Evolutionary conservation across 2,797 vertebrate genomes (phyloP).

Genomic region (Enteromius paludinosus): DNA sequence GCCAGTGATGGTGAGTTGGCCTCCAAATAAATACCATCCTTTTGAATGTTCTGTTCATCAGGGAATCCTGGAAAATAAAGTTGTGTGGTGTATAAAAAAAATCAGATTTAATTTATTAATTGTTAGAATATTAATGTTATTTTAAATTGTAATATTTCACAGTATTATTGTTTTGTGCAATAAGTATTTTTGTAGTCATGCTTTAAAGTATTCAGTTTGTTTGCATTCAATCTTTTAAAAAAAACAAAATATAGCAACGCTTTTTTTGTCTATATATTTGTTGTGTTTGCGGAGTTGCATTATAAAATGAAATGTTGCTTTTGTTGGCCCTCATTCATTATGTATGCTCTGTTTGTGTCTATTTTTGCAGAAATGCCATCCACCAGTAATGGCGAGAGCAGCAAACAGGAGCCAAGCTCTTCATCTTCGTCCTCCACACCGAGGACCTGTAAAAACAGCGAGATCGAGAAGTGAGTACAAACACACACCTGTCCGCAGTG

Average conservation of each 20-base stretch:
- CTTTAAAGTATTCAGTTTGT: neutral
- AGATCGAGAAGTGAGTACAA: conserved; percentile 95
- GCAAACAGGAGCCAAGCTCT: conserved; percentile 92
- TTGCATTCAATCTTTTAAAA: neutral
- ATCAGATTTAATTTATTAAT: neutral
- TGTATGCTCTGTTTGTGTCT: conserved; percentile 41
- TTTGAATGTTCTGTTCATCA: neutral
- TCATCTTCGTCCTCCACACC: conserved; percentile 86
- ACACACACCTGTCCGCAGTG: conserved; percentile 33
- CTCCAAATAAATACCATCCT: neutral
- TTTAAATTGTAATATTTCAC: neutral
- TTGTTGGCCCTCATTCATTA: neutral
- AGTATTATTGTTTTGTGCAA: neutral
- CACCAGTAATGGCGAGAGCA: conserved; percentile 96
- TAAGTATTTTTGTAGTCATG: neutral
- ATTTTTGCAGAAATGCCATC: conserved; percentile 92
- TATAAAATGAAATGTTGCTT: neutral
- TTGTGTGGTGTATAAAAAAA: neutral
- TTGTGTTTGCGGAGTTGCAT: neutral
- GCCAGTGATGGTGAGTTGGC: conserved; percentile 90
- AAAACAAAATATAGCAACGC: neutral
- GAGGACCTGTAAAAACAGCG: conserved; percentile 88
- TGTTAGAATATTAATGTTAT: neutral
- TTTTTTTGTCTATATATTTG: neutral
- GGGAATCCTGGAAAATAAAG: neutral